Evolutionary conservation across 30 jellyfish, hydroid and myxozoan genomes (phyloP), one percentile per base, ranked within the genome.

Genomic region (Aurelia aurita): DNA sequence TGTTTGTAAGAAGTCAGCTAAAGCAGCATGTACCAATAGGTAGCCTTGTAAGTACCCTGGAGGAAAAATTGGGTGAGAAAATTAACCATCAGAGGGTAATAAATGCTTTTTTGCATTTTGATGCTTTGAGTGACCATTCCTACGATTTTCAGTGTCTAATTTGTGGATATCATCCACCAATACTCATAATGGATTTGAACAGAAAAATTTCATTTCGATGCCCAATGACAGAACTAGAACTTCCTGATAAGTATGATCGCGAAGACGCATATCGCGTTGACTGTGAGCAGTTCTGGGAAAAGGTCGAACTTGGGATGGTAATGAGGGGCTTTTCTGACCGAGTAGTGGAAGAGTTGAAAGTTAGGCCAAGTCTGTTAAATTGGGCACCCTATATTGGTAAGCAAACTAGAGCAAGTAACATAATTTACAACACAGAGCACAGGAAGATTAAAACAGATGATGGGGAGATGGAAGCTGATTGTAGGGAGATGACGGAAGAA

Each of bases 361-460:
- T 81, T 20, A 26, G 39, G 58, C 95, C 90, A 51, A 75, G 47
- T 69, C 51, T 75, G 5, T 27, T 53, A 14, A 60, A 18, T 46
- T 86, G 90, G 96, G 84, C 96, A 22, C 96, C 90, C n/a, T 86
- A 28, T 54, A 86, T 74, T 19, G 90, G 86, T 3, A 47, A 46
- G 8, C 63, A 74, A 29, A 18, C 86, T 3, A 64, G 96, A 28
- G 27, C 32, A 46, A 43, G 62, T 19, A 39, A 62, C 22, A 18
- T 7, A 22, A 72, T 85, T 5, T 58, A 27, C 53, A 85, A 85
- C 58, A 74, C 90, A 12, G 96, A 86, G 69, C 71, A 74, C 51
- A 4, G 29, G 66, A 86, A 74, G 67, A 44, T 74, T 13, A 20
- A 61, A 51, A 34, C 72, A 21, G 67, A 8, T 23, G 59, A 32